Evolutionary conservation across 2,113 vertebrate genomes (phyloP).

Genomic region (Maccullochella peelii): DNA sequence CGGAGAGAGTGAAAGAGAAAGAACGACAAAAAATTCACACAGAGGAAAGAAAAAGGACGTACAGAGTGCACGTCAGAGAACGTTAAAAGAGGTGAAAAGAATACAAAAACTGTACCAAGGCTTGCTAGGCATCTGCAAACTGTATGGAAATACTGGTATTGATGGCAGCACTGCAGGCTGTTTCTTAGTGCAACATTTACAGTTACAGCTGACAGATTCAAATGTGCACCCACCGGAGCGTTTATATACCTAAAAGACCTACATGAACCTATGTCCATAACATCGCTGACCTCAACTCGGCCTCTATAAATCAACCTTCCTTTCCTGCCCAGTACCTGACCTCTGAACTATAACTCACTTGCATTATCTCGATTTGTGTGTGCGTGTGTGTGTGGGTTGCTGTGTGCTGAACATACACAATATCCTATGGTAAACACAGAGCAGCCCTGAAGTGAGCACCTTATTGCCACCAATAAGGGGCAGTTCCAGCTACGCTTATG

Average conservation of each 20-base stretch:
- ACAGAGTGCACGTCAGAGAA: not conserved
- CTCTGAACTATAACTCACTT: slow-evolving; percentile 53
- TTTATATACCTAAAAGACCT: slow-evolving; percentile 9
- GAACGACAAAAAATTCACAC: not conserved
- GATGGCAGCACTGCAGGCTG: slow-evolving; percentile 25
- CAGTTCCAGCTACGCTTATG: slow-evolving; percentile 24
- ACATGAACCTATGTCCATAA: not conserved
- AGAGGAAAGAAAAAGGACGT: not conserved
- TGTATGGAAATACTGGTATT: slow-evolving; percentile 34
- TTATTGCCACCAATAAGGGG: slow-evolving; percentile 63
- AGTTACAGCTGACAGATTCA: slow-evolving; percentile 27
- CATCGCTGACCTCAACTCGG: slow-evolving; percentile 24
- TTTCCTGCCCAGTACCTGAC: slow-evolving; percentile 36
- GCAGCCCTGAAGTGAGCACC: slow-evolving; percentile 27
- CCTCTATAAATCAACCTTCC: slow-evolving; percentile 46
- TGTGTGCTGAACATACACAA: slow-evolving; percentile 70
- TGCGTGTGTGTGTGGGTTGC: slow-evolving; percentile 5
- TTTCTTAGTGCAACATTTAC: slow-evolving; percentile 36
- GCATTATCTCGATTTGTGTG: slow-evolving; percentile 47
- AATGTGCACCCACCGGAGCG: not conserved
- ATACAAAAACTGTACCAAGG: not conserved
- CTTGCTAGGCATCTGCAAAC: slow-evolving; percentile 15
- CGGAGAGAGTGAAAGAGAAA: slow-evolving; percentile 12
- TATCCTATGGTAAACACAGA: slow-evolving; percentile 73
- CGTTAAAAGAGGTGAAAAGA: not conserved